phyloP scores from a whole-genome alignment of 2,888 invertebrate species.

The Ceramica pisi region DNA sequence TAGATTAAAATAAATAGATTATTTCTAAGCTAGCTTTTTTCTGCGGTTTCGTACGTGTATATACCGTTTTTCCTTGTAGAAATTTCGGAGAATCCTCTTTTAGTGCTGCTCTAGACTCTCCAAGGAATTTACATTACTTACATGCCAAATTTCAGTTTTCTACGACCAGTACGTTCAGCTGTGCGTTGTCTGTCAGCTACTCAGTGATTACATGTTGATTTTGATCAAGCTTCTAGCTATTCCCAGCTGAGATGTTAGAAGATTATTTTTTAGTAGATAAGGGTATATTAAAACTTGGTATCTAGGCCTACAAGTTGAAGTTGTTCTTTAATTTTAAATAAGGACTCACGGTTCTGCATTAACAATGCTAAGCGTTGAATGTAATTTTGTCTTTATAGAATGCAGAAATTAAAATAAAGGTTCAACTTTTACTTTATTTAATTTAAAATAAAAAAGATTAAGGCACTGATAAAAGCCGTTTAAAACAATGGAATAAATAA shows the following conservation, averaged over 20 bases:
- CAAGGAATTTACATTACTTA: too few species aligned
- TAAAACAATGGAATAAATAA: slow-evolving; percentile 34
- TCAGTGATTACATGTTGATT: too few species aligned
- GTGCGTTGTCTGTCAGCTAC: too few species aligned
- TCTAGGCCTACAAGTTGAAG: not conserved
- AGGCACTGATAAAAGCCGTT: not conserved
- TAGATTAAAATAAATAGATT: slow-evolving; percentile 3
- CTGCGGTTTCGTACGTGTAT: too few species aligned
- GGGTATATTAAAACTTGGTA: too few species aligned
- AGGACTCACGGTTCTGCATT: not conserved
- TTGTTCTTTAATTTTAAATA: not conserved
- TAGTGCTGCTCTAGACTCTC: too few species aligned
- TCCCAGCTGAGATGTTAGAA: not conserved
- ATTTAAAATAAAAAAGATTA: not conserved
- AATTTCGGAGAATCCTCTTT: too few species aligned
- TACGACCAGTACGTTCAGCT: too few species aligned
- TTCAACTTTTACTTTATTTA: not conserved
- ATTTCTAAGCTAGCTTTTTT: not conserved
- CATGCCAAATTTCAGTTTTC: too few species aligned
- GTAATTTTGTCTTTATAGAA: not conserved
- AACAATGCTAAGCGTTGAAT: not conserved
- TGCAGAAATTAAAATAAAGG: not conserved
- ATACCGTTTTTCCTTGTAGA: too few species aligned
- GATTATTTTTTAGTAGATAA: not conserved
- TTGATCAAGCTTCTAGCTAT: not conserved